phyloP scores from a whole-genome alignment of 2,797 vertebrate species.

The Acanthornis magna region DNA sequence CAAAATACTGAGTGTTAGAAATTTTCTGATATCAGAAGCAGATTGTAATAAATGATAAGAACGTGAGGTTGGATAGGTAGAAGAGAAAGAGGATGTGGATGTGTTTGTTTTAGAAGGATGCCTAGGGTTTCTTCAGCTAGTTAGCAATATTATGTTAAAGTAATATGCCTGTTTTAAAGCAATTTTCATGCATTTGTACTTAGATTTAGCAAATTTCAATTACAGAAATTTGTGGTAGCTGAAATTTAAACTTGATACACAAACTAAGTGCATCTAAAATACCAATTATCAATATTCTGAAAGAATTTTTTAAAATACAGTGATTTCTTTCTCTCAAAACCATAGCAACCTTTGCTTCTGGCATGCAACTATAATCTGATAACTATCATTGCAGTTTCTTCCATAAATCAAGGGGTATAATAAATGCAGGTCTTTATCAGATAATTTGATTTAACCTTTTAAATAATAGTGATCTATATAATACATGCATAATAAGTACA shows the following conservation, averaged over 20 bases:
- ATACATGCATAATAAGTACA: neutral
- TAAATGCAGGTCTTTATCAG: neutral
- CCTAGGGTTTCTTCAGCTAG: neutral
- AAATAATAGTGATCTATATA: neutral
- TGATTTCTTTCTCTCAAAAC: neutral
- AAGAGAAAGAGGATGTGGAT: rapidly evolving
- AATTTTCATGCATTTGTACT: neutral
- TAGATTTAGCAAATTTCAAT: neutral
- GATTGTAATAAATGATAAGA: neutral
- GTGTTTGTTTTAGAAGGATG: neutral
- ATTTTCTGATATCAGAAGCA: neutral
- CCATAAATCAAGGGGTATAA: neutral
- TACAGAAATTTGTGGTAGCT: neutral
- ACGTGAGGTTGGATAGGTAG: too few species aligned
- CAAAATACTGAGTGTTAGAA: neutral
- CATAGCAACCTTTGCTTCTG: neutral
- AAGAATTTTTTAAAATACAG: neutral
- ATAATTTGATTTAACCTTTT: neutral
- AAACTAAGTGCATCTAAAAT: neutral
- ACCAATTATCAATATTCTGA: neutral
- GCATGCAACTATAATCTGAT: neutral
- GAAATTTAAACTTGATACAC: neutral
- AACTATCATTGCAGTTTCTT: neutral
- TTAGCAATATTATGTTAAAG: neutral
- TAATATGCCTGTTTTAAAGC: neutral